A percentile compares a stretch with the other conserved stretches of the same genome.
Evolutionary conservation across 2,797 vertebrate species (phyloP).

Genomic region (Danio albolineatus): DNA sequence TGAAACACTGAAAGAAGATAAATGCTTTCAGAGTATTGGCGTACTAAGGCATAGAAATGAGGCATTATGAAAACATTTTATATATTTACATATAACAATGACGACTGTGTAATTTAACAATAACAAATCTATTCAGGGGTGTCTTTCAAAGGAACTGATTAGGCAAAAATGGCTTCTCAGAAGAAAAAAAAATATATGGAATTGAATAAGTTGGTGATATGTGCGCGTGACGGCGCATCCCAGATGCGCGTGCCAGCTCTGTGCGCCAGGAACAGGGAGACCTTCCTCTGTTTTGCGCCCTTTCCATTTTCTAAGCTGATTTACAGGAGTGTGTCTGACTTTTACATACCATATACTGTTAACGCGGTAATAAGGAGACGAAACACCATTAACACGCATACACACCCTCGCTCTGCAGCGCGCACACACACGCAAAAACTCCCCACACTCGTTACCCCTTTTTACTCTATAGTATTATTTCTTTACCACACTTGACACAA

Average conservation of each 20-base stretch:
- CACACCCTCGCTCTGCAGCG: background rate
- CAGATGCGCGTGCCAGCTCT: background rate
- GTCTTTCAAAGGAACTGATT: too few species aligned
- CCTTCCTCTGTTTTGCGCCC: slow-evolving; percentile 20
- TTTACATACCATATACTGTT: slow-evolving; percentile 25
- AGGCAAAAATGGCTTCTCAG: too few species aligned
- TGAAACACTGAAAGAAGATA: too few species aligned
- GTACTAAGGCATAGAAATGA: too few species aligned
- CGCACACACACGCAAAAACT: background rate
- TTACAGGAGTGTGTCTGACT: slow-evolving; percentile 3
- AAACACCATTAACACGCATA: background rate
- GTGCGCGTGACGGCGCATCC: background rate
- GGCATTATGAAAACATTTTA: too few species aligned
- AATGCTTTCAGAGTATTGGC: too few species aligned
- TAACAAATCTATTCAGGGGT: too few species aligned
- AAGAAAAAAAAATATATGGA: too few species aligned
- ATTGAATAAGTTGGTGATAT: background rate
- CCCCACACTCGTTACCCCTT: slow-evolving; percentile 2
- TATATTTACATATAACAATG: too few species aligned
- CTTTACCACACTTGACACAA: background rate
- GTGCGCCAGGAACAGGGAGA: background rate
- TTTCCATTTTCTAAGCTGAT: slow-evolving; percentile 3
- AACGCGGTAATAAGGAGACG: slow-evolving; percentile 7
- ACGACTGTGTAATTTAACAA: too few species aligned
- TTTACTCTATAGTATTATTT: slow-evolving; percentile 13